These are phyloP conservation scores for Alcedo atthis DNA, from an alignment of 2,797 vertebrate genomes.

Conservation along the genomic window DNA sequence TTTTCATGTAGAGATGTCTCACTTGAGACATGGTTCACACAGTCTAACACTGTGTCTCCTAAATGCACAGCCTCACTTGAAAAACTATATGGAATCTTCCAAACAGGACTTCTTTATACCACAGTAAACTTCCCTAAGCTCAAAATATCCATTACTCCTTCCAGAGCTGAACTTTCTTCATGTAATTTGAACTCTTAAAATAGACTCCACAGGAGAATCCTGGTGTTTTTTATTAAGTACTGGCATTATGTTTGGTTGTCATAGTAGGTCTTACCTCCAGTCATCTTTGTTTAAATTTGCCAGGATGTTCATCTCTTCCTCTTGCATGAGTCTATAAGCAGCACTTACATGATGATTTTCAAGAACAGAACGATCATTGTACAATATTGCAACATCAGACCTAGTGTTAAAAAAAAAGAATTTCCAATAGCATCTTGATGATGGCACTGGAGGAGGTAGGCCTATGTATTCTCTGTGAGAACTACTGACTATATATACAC, in stretches of 20 bases:
- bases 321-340: constrained; percentile 96
- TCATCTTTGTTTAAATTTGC: constrained; percentile 94
- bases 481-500: not conserved
- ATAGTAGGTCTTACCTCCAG: constrained; percentile 87
- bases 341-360: constrained; percentile 98
- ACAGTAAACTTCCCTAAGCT: not conserved
- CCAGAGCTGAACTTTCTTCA: not conserved
- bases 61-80: not conserved
- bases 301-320: constrained; percentile 98
- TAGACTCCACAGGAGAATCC: not conserved
- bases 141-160: not conserved
- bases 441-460: not conserved
- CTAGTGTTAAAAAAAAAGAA: constrained; percentile 67
- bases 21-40: not conserved
- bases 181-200: not conserved
- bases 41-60: not conserved
- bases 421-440: not conserved
- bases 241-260: not conserved
- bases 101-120: not conserved
- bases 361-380: constrained; percentile 97
- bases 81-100: not conserved
- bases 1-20: not conserved
- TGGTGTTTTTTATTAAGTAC: not conserved
- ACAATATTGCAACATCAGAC: constrained; percentile 95
- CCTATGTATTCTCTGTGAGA: not conserved